These are phyloP conservation scores for Notoglanidium macrostoma DNA, from an alignment of 2,797 vertebrate genomes.

Conservation along the genomic window DNA sequence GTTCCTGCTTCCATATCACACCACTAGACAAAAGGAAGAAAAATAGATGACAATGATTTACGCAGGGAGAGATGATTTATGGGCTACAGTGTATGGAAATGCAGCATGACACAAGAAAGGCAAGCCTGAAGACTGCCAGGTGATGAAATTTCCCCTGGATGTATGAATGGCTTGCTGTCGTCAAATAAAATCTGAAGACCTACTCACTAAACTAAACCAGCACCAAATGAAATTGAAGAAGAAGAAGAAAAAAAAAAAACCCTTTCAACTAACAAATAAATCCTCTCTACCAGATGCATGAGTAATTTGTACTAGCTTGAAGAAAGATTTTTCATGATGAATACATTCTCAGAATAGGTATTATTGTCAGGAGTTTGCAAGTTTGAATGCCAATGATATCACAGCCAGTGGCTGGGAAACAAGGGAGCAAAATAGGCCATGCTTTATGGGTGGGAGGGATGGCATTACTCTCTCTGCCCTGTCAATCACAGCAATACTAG, in stretches of 20 bases:
- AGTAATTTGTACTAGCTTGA: neutral
- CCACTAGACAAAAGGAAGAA: neutral
- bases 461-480: neutral
- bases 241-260: neutral
- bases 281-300: neutral
- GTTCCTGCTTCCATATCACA: neutral
- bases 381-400: neutral
- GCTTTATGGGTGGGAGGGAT: neutral
- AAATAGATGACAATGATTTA: slow-evolving; percentile 27
- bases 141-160: slow-evolving; percentile 1
- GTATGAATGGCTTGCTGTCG: neutral
- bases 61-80: slow-evolving; percentile 11
- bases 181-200: neutral
- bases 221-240: neutral
- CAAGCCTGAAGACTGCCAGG: neutral
- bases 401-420: neutral
- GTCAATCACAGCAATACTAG: neutral
- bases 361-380: neutral
- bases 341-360: neutral
- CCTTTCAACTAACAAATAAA: neutral
- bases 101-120: slow-evolving; percentile 4
- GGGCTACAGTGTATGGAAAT: slow-evolving; percentile 13
- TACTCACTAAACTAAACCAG: neutral
- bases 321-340: neutral
- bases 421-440: neutral